These are phyloP conservation scores for Drosophila prolongata DNA, from an alignment of 2,888 invertebrate genomes.

Conservation along the genomic window DNA sequence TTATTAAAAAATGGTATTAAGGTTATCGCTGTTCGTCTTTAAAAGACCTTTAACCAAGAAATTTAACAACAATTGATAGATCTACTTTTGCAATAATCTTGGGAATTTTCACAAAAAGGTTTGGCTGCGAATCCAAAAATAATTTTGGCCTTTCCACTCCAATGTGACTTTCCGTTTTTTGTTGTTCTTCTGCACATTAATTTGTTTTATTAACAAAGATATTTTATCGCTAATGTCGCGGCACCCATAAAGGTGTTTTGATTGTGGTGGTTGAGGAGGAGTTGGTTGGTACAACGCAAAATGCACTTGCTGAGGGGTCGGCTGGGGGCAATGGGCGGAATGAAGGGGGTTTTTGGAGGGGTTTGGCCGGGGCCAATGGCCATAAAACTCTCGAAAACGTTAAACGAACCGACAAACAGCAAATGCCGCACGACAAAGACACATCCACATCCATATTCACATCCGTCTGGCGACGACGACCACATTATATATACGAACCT, in stretches of 20 bases:
- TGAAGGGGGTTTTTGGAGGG: constrained; percentile 5
- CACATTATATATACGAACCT: constrained; percentile 21
- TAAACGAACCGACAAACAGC: constrained; percentile 61
- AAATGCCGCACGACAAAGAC: constrained; percentile 57
- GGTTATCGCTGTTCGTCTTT: not conserved
- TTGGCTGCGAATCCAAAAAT: constrained; percentile 32
- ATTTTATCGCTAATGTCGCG: constrained; percentile 72
- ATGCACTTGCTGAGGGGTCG: constrained; percentile 59
- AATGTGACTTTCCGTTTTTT: constrained; percentile 27
- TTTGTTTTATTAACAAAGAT: constrained; percentile 75
- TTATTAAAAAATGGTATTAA: too few relatives aligned
- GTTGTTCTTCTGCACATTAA: constrained; percentile 38
- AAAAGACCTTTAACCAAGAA: not conserved
- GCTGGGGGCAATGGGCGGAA: constrained; percentile 1
- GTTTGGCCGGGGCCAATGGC: constrained; percentile 49
- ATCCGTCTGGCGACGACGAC: constrained; percentile 36
- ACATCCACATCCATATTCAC: constrained; percentile 36
- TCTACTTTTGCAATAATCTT: not conserved
- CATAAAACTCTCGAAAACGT: constrained; percentile 71
- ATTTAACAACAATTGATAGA: too few relatives aligned
- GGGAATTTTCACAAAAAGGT: not conserved
- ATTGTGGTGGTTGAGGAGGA: constrained; percentile 20
- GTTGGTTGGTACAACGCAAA: constrained; percentile 54
- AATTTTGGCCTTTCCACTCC: constrained; percentile 28
- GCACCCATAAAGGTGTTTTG: constrained; percentile 60